Evolutionary conservation across 2,888 invertebrate species (phyloP).

Genomic region (Netelia inedita): DNA sequence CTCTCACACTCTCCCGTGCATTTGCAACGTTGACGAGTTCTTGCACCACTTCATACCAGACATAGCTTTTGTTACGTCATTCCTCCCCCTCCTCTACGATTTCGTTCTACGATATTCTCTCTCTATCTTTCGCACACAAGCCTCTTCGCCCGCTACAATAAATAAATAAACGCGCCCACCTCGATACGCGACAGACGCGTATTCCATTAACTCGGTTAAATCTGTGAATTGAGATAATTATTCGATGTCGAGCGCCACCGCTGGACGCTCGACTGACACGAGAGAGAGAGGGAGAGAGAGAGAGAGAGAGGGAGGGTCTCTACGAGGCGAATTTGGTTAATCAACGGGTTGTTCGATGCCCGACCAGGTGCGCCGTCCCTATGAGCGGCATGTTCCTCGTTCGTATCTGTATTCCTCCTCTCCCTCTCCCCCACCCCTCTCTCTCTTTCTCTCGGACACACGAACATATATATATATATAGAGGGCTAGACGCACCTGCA

Average conservation of each 20-base stretch:
- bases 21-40: background rate
- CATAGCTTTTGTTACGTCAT: slow-evolving; percentile 5
- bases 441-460: background rate
- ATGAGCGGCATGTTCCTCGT: background rate
- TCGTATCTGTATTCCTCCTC: background rate
- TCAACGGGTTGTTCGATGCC: slow-evolving; percentile 53
- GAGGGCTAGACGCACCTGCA: slow-evolving; percentile 39
- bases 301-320: slow-evolving; percentile 3
- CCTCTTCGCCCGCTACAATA: too few species aligned
- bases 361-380: slow-evolving; percentile 37
- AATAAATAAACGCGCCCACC: too few species aligned
- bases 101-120: background rate
- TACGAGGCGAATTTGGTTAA: slow-evolving; percentile 54
- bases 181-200: too few species aligned
- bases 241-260: slow-evolving; percentile 27
- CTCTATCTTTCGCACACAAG: background rate
- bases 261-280: slow-evolving; percentile 16
- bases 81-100: background rate
- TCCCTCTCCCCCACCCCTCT: background rate
- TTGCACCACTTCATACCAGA: slow-evolving; percentile 4
- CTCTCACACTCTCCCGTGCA: background rate
- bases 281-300: background rate
- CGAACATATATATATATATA: slow-evolving; percentile 13
- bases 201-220: slow-evolving; percentile 48
- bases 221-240: slow-evolving; percentile 60